Evolutionary conservation across 2,113 vertebrate species (phyloP), one percentile per base, ranked within the genome.

Genomic region (Monarcha castaneiventris): DNA sequence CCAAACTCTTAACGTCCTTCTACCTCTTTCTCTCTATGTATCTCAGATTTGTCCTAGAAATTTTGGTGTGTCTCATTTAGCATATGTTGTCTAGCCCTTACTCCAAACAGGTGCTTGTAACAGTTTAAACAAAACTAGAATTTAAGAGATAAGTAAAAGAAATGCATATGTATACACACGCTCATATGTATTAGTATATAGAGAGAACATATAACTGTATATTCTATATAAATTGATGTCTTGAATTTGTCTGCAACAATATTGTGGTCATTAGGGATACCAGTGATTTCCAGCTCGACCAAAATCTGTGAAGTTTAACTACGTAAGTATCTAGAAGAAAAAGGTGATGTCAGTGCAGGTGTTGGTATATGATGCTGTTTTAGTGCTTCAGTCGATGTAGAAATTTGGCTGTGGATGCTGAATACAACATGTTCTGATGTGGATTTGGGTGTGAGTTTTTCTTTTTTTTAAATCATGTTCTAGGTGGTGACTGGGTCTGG

Each of bases 401-500:
- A 35, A 87, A 41, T 74, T 33, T 26, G 33, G 4, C 46, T 84
- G 3, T 48, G 39, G 17, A 16, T 84, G 23, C 32, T 59, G 37
- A 20, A n/a, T 37, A 37, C 37, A 37, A 10, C 37, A 37, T 41
- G 11, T 82, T 85, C 43, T 76, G 29, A 85, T 73, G 9, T 37
- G 32, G 6, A 3, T 52, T 91, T 88, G 25, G 1, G 9, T 32
- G 25, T 58, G 51, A 7, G 1, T 27, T 56, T 79, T 46, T 37
- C 14, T 26, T 51, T 7, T 33, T 52, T 41, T 84, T 82, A 33
- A 3, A 58, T 37, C 25, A 69, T 75, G 5, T 62, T 80, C 55
- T 37, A 99, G 99, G 99, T 99, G 84, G 99, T 99, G 92, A 99
- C 99, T 0, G 99, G 99, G 7, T 99, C 99, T 5, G 99, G 99